Percentiles rank a stretch among this genome's conserved stretches.
These are phyloP conservation scores for Phlogophora meticulosa DNA, from an alignment of 2,888 invertebrate species.

Conservation along the genomic window DNA sequence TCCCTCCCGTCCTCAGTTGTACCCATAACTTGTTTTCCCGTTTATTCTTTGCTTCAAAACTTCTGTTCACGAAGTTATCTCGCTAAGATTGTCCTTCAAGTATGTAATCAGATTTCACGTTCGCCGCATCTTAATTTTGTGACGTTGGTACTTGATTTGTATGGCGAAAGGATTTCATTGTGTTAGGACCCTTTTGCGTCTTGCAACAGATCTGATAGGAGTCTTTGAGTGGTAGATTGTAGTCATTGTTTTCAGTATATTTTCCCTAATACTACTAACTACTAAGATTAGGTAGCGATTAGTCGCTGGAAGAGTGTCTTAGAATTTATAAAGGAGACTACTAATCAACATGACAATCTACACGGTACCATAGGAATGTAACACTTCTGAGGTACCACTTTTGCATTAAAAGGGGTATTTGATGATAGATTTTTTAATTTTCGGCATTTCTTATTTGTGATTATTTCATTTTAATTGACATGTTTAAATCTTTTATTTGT, in stretches of 20 bases:
- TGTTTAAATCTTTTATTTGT: too few relatives aligned
- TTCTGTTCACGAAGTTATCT: conserved; percentile 66
- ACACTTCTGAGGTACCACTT: too few relatives aligned
- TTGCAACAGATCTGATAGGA: background rate
- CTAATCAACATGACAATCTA: too few relatives aligned
- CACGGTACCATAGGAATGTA: too few relatives aligned
- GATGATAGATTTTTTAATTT: too few relatives aligned
- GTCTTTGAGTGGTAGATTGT: conserved; percentile 17
- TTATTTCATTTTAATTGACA: too few relatives aligned
- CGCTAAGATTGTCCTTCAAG: conserved; percentile 58
- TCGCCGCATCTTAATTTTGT: conserved; percentile 58
- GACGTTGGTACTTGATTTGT: conserved; percentile 39
- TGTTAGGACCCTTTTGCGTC: conserved; percentile 3
- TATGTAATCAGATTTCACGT: conserved; percentile 65
- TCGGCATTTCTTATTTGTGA: too few relatives aligned
- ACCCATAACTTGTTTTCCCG: conserved; percentile 44
- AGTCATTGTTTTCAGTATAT: conserved; percentile 5
- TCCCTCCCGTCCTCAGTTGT: conserved; percentile 7
- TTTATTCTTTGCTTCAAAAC: conserved; percentile 54
- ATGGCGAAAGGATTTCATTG: conserved; percentile 54
- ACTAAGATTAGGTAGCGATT: too few relatives aligned
- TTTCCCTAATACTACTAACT: background rate
- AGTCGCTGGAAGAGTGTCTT: too few relatives aligned
- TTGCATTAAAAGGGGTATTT: too few relatives aligned
- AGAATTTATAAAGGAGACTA: too few relatives aligned